Percentiles rank a stretch among this genome's conserved stretches.
These are phyloP conservation scores for Eubucco bourcierii DNA, from an alignment of 2,113 vertebrate genomes.

Conservation along the genomic window DNA sequence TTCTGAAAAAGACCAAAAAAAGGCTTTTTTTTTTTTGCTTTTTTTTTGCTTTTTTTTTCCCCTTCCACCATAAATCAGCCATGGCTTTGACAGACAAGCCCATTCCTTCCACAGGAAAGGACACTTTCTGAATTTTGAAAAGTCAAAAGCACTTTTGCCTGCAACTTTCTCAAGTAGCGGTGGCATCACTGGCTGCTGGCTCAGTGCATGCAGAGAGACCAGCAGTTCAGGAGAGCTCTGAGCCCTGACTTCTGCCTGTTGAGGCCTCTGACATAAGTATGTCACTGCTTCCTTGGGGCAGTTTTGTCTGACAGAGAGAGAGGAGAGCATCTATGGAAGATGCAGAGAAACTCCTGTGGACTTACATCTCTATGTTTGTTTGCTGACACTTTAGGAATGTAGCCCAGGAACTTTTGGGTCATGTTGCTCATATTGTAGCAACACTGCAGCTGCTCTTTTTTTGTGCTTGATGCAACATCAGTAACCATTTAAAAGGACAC, in stretches of 20 bases:
- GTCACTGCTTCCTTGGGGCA: constrained; percentile 56
- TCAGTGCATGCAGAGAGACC: background rate
- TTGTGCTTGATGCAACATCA: background rate
- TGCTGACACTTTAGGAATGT: constrained; percentile 44
- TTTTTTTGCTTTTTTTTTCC: background rate
- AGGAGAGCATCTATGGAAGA: background rate
- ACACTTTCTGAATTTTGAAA: background rate
- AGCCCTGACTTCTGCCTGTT: background rate
- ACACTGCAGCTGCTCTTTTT: constrained; percentile 52
- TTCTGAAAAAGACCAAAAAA: background rate
- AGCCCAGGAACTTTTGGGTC: constrained; percentile 33
- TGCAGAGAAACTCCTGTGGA: background rate
- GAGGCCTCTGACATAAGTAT: background rate
- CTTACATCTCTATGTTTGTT: background rate
- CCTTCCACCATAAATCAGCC: background rate
- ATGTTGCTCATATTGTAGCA: background rate
- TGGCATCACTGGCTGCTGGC: background rate
- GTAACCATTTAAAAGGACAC: background rate
- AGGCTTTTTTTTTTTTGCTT: background rate
- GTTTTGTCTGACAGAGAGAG: constrained; percentile 16
- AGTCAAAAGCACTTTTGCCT: background rate
- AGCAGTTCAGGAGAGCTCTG: constrained; percentile 34
- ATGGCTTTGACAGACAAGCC: background rate
- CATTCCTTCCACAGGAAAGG: background rate
- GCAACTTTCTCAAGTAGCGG: background rate